Base-by-base conservation (phyloP, 2,888 invertebrate species). In the Hirtodrosophila duncani region DNA sequence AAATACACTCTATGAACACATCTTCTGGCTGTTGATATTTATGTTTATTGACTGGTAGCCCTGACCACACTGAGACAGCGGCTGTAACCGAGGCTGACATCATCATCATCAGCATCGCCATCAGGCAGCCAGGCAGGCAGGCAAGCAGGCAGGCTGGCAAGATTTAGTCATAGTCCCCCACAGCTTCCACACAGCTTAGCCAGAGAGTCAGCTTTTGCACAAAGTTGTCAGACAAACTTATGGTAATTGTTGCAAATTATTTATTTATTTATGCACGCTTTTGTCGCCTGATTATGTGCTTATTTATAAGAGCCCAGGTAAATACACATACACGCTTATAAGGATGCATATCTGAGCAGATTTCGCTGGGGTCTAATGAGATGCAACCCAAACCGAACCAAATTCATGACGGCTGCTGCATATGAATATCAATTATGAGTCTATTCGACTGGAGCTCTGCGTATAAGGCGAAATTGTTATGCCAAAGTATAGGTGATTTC, bases 201-300 rank as follows among this genome's bases (percentile, higher is more conserved):
- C n/a, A n/a, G n/a, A n/a, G n/a, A n/a, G n/a, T n/a, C n/a, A n/a
- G n/a, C n/a, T n/a, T n/a, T n/a, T n/a, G n/a, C n/a, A n/a, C n/a
- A n/a, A n/a, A n/a, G n/a, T n/a, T n/a, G n/a, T n/a, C n/a, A n/a
- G n/a, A n/a, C n/a, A n/a, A n/a, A n/a, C n/a, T n/a, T n/a, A n/a
- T n/a, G n/a, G n/a, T n/a, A n/a, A n/a, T n/a, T n/a, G n/a, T 78
- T 56, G 70, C 68, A 77, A 60, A 80, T 56, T 55, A 55, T 60
- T 71, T 75, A 70, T 75, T 66, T 75, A 78, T 71, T 65, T 78
- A 78, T 81, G 77, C 78, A 61, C 45, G 45, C 67, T 41, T 70
- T 69, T 79, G 77, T 67, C 81, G n/a, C 81, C 81, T 79, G 72
- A 72, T 72, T 79, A 79, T 81, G 75, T 79, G 71, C 75, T 74